Conservation (phyloP, 2,888 invertebrate genomes). For the Drosophila leonis region DNA sequence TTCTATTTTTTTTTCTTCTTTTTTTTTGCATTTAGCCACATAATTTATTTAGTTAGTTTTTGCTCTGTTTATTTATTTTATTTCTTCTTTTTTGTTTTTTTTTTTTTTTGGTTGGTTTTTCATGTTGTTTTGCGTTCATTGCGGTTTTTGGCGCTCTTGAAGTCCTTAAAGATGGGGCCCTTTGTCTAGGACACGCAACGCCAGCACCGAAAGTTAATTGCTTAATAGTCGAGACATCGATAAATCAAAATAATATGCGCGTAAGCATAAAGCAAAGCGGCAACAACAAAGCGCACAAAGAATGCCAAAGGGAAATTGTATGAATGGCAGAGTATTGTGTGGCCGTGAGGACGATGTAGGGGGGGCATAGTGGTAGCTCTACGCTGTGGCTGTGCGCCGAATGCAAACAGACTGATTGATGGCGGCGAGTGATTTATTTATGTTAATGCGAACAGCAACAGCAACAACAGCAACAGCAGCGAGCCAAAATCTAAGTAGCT, state of each 20-base stretch:
- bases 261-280: conserved; percentile 69
- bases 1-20: not conserved
- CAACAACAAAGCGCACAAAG: conserved; percentile 56
- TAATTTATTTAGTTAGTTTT: conserved; percentile 35
- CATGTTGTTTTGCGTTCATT: not conserved
- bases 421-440: conserved; percentile 79
- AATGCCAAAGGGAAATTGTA: conserved; percentile 39
- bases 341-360: not conserved
- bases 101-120: not conserved
- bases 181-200: conserved; percentile 30
- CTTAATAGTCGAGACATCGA: conserved; percentile 79
- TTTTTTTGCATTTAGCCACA: conserved; percentile 54
- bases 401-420: conserved; percentile 80
- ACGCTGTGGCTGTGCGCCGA: conserved; percentile 44
- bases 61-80: not conserved
- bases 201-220: conserved; percentile 64
- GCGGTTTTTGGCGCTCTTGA: conserved; percentile 31
- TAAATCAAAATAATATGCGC: conserved; percentile 77
- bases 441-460: conserved; percentile 66
- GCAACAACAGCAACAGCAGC: conserved; percentile 24
- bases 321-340: conserved; percentile 5
- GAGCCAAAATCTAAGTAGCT: conserved; percentile 46
- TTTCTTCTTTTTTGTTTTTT: not conserved
- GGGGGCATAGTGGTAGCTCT: not conserved
- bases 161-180: conserved; percentile 6